Percentiles rank a stretch among this genome's conserved stretches.
These are phyloP conservation scores for Agrypnia vestita DNA, from an alignment of 1,140 invertebrate genomes.

Conservation along the genomic window DNA sequence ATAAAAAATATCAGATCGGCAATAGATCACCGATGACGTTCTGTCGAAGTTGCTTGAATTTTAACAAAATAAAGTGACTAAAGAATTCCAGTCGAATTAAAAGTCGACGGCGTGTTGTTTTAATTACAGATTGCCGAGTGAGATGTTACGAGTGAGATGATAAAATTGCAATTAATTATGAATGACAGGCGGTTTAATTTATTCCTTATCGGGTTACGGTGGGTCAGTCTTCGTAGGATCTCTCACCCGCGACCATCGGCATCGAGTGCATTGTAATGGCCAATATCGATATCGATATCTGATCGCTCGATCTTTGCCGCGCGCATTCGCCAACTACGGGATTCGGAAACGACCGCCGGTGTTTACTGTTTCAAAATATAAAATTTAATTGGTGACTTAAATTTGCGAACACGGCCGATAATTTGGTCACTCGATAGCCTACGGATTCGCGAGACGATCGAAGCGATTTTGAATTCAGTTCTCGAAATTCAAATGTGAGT, in stretches of 20 bases:
- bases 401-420: background rate
- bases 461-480: background rate
- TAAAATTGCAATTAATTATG: conserved; percentile 58
- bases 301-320: background rate
- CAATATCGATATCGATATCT: conserved; percentile 35
- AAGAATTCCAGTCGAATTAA: background rate
- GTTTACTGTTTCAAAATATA: conserved; percentile 21
- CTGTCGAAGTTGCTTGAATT: too few relatives aligned
- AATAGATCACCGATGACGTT: too few relatives aligned
- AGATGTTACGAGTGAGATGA: conserved; percentile 48
- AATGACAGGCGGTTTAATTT: conserved; percentile 58
- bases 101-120: conserved; percentile 16
- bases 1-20: too few relatives aligned
- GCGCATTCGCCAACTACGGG: background rate
- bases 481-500: conserved; percentile 30
- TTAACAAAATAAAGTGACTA: too few relatives aligned
- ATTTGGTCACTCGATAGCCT: conserved; percentile 38
- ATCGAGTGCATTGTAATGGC: conserved; percentile 17
- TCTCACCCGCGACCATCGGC: conserved; percentile 35
- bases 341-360: background rate
- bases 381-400: background rate
- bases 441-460: background rate
- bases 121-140: conserved; percentile 40
- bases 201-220: conserved; percentile 48
- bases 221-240: conserved; percentile 48